Conservation (phyloP, 2,113 vertebrate genomes). For the Macrotus californicus region DNA sequence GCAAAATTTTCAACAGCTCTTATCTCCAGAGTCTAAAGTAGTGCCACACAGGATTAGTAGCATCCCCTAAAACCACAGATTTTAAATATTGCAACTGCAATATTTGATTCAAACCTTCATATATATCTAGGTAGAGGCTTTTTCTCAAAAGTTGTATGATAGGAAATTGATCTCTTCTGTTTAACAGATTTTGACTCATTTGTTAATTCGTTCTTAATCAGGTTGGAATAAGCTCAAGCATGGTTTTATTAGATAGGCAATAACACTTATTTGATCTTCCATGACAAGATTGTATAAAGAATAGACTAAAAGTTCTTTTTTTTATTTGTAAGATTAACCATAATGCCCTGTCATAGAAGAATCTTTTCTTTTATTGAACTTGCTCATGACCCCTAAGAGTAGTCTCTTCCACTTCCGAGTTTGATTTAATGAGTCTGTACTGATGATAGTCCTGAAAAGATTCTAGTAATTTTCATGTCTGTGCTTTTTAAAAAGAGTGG, state of each 20-base stretch:
- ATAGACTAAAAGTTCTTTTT: neutral
- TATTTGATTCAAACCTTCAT: neutral
- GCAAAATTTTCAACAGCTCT: neutral
- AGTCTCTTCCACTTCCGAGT: neutral
- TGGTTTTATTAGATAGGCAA: neutral
- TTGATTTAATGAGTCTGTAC: neutral
- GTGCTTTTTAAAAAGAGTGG: constrained; percentile 84
- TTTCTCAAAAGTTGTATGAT: neutral
- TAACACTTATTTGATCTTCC: neutral
- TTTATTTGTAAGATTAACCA: neutral
- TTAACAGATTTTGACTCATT: neutral
- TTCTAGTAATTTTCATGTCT: constrained; percentile 32
- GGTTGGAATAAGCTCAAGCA: neutral
- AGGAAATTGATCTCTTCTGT: neutral
- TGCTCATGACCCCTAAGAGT: neutral
- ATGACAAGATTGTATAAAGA: neutral
- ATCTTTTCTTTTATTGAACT: neutral
- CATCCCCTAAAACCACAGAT: neutral
- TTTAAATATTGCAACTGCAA: neutral
- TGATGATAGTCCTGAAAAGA: neutral
- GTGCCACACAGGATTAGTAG: neutral
- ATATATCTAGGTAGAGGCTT: neutral
- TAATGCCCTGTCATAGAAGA: neutral
- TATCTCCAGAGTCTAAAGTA: neutral
- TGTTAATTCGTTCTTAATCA: neutral